phyloP scores from a whole-genome alignment of 2,797 vertebrate species.

The Rhodeus uyekii region DNA sequence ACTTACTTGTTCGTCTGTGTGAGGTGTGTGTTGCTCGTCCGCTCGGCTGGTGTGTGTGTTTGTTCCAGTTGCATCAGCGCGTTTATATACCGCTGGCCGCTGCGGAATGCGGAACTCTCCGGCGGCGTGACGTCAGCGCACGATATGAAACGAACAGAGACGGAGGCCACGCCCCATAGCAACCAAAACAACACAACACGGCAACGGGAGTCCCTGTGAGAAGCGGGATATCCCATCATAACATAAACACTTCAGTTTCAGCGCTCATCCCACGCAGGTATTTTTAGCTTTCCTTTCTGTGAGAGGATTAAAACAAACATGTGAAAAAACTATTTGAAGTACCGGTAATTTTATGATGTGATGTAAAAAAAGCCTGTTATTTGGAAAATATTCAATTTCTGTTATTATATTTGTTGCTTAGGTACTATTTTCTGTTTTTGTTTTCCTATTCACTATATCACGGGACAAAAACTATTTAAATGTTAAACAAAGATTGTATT shows the following conservation, averaged over 20 bases:
- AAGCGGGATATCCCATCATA: slow-evolving; percentile 33
- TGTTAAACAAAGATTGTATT: neutral
- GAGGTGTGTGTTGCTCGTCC: slow-evolving; percentile 1
- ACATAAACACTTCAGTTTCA: slow-evolving; percentile 19
- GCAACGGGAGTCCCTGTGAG: slow-evolving; percentile 13
- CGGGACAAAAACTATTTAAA: neutral
- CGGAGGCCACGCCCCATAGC: slow-evolving; percentile 52
- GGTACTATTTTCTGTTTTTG: too few species aligned
- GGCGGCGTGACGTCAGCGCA: slow-evolving; percentile 85
- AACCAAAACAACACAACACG: slow-evolving; percentile 52
- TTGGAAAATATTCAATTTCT: neutral
- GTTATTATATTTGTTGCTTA: neutral
- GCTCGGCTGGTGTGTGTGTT: slow-evolving; percentile 42
- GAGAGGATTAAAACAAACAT: neutral
- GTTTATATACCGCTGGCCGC: slow-evolving; percentile 87
- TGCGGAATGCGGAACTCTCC: slow-evolving; percentile 90
- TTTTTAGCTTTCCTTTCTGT: neutral
- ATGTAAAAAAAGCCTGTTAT: neutral
- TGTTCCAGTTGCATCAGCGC: slow-evolving; percentile 91
- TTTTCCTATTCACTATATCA: too few species aligned
- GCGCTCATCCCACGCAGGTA: neutral
- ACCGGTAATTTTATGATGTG: neutral
- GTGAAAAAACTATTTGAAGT: neutral
- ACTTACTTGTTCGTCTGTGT: slow-evolving; percentile 39
- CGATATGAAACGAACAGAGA: too few species aligned